Evolutionary conservation across 2,797 vertebrate genomes (phyloP), one percentile per base, ranked within the genome.

Genomic region (Alcedo quadribrachys): DNA sequence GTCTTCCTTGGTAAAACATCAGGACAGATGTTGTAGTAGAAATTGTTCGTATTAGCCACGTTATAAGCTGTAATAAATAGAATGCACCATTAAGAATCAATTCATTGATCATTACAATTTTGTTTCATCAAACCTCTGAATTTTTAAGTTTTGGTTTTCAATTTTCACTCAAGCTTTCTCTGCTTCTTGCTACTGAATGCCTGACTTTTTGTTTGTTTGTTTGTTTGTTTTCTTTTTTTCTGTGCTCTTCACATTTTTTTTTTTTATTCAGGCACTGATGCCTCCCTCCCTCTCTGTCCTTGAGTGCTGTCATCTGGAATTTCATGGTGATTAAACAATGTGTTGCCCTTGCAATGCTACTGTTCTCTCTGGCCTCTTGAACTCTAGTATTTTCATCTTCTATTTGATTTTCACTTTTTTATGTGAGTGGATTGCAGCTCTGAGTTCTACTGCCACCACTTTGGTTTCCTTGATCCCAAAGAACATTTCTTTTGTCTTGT

Each of bases 221-320:
- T 22, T 27, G 28, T 61, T 40, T 43, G 11, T 25, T 61, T 57
- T 18, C 50, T 30, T 19, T 24, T 24, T 45, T 62, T 30, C 53
- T 57, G 12, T 77, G 32, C 43, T 89, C 62, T 87, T 89, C 62
- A 69, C 28, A 37, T 91, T 73, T 93, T 92, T 87, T 84, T 96
- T 93, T 95, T 87, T 84, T 96, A 97, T 95, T 85, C 91, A 95
- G 95, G 69, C 62, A 61, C 62, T 79, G 89, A 27, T 90, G 57
- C 55, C 61, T 95, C 30, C 62, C 53, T 90, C 76, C 61, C 22
- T 95, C 75, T 95, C 81, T 92, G 79, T 96, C 91, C 83, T 96
- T 97, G 93, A 96, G 95, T 95, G 85, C 95, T 95, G 95, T 96
- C 96, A 93, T 94, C 92, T 94, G 83, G 91, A 96, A 96, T 96